These are phyloP conservation scores for Suncus etruscus DNA, from an alignment of 2,113 vertebrate genomes.

Conservation along the genomic window DNA sequence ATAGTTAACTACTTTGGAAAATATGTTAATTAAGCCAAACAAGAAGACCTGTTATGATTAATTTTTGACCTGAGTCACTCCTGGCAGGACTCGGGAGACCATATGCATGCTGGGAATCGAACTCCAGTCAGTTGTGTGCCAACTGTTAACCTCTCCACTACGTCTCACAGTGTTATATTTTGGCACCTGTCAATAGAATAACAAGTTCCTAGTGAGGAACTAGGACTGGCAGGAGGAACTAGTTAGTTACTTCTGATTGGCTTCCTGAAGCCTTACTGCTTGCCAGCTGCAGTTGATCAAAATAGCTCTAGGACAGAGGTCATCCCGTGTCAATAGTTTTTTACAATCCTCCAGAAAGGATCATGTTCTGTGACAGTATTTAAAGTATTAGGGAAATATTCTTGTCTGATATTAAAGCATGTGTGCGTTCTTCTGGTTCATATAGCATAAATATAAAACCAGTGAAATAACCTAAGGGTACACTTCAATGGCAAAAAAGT, in stretches of 20 bases:
- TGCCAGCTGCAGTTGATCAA: neutral
- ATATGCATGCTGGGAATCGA: too few species aligned
- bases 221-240: neutral
- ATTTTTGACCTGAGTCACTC: too few species aligned
- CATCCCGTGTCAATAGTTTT: slow-evolving; percentile 25
- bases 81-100: too few species aligned
- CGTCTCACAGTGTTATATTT: neutral
- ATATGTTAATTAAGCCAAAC: neutral
- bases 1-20: neutral
- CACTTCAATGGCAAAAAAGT: neutral
- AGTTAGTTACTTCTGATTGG: neutral
- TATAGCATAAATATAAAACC: slow-evolving; percentile 44
- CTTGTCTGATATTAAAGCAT: neutral
- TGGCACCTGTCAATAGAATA: neutral
- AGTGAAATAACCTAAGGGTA: neutral
- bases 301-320: slow-evolving; percentile 24
- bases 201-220: neutral
- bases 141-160: too few species aligned
- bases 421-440: neutral
- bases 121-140: too few species aligned
- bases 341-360: neutral
- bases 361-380: neutral
- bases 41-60: neutral
- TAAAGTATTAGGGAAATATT: neutral
- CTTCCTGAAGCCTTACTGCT: slow-evolving; percentile 1